Evolutionary conservation across 2,888 invertebrate genomes (phyloP), one percentile per base, ranked within the genome.

Genomic region (Lithophane semibrunnea): DNA sequence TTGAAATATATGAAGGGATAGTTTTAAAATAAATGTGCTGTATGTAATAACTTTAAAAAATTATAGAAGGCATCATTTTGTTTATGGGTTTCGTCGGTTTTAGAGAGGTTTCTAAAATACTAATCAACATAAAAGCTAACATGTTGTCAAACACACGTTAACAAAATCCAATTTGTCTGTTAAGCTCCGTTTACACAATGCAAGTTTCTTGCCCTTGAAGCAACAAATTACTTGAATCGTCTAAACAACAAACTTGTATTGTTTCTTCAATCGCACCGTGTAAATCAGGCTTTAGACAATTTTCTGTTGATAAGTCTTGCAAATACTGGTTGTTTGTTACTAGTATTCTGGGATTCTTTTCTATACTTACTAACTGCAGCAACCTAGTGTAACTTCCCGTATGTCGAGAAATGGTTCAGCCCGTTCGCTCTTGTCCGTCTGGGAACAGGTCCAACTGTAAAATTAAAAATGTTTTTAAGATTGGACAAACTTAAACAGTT

Each of bases 21-120:
- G 70, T 66, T 82, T 75, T 18, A 37, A 69, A 63, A 75, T 49
- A 65, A 54, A 77, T 83, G 18, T 49, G 47, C 44, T 18, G 24
- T 49, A 76, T 18, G 24, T 49, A 76, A 65, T 47, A 75, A 52
- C n/a, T 9, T 63, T 10, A 60, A 29, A 29, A 7, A 47, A 49
- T 7, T 10, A 7, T 66, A 5, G 2, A 29, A 21, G 2, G 13
- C 5, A 4, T 49, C 0, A 29, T 21, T 21, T 29, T 29, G 13
- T 29, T 21, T 49, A 21, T 13, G 13, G 49, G 24, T 12, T 47
- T 47, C n/a, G 16, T 58, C 24, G 18, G 10, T 47, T n/a, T 47
- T 1, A 24, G 0, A 18, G 9, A 18, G 18, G 61, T 37, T 37
- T 37, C 10, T 18, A n/a, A 65, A 44, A 65, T 65, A 2, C n/a